Evolutionary conservation across 2,113 vertebrate species (phyloP), one percentile per base, ranked within the genome.

Genomic region (Platysteira castanea): DNA sequence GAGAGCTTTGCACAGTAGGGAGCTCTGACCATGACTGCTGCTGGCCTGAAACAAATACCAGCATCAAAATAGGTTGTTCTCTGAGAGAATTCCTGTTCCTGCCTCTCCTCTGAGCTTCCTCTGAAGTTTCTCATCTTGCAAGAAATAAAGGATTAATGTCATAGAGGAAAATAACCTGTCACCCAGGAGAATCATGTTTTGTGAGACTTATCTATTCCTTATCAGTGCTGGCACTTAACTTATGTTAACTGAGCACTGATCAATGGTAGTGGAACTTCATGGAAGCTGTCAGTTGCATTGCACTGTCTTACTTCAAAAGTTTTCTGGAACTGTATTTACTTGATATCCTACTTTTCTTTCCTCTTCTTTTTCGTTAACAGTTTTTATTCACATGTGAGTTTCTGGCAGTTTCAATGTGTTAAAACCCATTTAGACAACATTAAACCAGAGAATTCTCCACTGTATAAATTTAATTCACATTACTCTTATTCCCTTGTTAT

Each of bases 391-490:
- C 76, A 93, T 95, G 79, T 73, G 96, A 96, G 7, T 97, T 97
- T 96, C 86, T 95, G 81, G 50, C 83, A 94, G 75, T 96, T 98
- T 97, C 95, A 95, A 96, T 97, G 95, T 96, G 96, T 95, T 96
- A 96, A 87, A 97, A 91, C n/a, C 59, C 95, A 97, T 97, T 98
- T 98, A 97, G 96, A 97, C 91, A 97, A 96, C 91, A 96, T 90
- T 94, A 91, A 95, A 96, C 96, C 90, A 44, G 71, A 89, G 94
- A 97, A 95, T 96, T 96, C 76, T 97, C 89, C 76, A 94, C 79
- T 73, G 50, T 94, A 96, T 96, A 96, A 97, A 98, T 97, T 97
- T 96, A 97, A 96, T 97, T 98, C 92, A 90, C 98, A 95, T 97
- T 97, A 97, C 88, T 93, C 83, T 92, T 92, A 95, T 89, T 98